A percentile compares a stretch with the other conserved stretches of the same genome.
Evolutionary conservation across 2,888 invertebrate species (phyloP).

Genomic region (Dinocampus coccinellae): DNA sequence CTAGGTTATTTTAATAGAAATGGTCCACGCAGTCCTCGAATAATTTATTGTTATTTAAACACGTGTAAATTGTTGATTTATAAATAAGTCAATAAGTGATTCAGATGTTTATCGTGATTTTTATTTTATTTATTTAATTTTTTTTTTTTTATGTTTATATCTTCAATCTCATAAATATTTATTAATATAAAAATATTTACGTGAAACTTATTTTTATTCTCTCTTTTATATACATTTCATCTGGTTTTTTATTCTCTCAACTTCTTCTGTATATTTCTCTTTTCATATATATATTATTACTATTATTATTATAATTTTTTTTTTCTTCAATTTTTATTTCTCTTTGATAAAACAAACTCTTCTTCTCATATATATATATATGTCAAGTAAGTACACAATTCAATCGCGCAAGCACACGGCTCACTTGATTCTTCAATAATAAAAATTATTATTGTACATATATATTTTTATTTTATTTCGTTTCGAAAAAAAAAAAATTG

Average conservation of each 20-base stretch:
- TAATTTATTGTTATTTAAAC: slow-evolving; percentile 33
- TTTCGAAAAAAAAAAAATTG: neutral
- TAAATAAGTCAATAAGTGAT: slow-evolving; percentile 30
- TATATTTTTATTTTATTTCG: neutral
- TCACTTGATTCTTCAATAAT: slow-evolving; percentile 28
- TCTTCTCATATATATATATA: slow-evolving; percentile 20
- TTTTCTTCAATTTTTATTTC: slow-evolving; percentile 38
- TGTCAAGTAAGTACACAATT: slow-evolving; percentile 26
- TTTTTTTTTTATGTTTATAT: slow-evolving; percentile 10
- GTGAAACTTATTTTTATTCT: slow-evolving; percentile 44
- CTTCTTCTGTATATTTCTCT: slow-evolving; percentile 31
- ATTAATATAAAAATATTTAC: slow-evolving; percentile 17
- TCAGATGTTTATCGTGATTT: slow-evolving; percentile 29
- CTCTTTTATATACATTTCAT: slow-evolving; percentile 43
- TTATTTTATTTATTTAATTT: neutral
- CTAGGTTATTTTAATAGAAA: slow-evolving; percentile 50
- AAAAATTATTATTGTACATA: slow-evolving; percentile 8
- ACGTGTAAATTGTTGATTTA: neutral
- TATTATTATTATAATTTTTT: slow-evolving; percentile 37
- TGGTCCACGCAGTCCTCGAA: slow-evolving; percentile 66
- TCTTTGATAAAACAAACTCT: slow-evolving; percentile 33
- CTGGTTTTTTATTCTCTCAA: slow-evolving; percentile 36
- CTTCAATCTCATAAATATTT: slow-evolving; percentile 19
- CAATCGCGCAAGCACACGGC: slow-evolving; percentile 34
- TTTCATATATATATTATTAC: slow-evolving; percentile 24